These are phyloP conservation scores for Diorhabda sublineata DNA, from an alignment of 1,140 invertebrate species.

Conservation along the genomic window DNA sequence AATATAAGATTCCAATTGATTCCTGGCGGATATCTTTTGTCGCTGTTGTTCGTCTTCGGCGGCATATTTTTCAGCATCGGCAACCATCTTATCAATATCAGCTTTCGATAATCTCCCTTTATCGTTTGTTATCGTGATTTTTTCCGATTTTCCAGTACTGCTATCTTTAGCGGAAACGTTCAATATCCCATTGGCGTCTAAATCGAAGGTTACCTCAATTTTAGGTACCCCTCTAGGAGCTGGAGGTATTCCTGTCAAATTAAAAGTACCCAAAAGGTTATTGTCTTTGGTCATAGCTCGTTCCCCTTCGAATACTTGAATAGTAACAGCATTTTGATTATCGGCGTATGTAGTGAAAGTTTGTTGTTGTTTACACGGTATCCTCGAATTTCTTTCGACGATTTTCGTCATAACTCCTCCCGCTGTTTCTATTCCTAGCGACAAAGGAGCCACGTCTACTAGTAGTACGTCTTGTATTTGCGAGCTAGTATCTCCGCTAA, in stretches of 20 bases:
- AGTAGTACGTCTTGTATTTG: constrained; percentile 72
- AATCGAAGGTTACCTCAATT: constrained; percentile 80
- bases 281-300: constrained; percentile 45
- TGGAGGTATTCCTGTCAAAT: constrained; percentile 61
- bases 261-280: constrained; percentile 56
- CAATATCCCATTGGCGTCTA: constrained; percentile 77
- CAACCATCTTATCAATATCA: constrained; percentile 89
- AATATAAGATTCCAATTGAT: constrained; percentile 78
- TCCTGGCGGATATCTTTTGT: constrained; percentile 66
- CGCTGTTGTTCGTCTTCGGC: constrained; percentile 63
- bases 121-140: constrained; percentile 87
- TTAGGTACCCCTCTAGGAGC: constrained; percentile 88
- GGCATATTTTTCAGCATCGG: constrained; percentile 69
- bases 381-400: constrained; percentile 64
- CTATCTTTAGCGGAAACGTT: constrained; percentile 76
- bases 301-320: constrained; percentile 53
- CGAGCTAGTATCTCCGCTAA: constrained; percentile 64
- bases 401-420: constrained; percentile 64
- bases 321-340: constrained; percentile 71
- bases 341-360: constrained; percentile 62
- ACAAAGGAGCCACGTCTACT: constrained; percentile 68
- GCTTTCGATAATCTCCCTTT: constrained; percentile 85
- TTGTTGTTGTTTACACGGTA: constrained; percentile 66
- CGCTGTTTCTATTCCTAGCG: constrained; percentile 67
- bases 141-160: constrained; percentile 71